Evolutionary conservation across 2,888 invertebrate species (phyloP).

Genomic region (Xylophagus ater): DNA sequence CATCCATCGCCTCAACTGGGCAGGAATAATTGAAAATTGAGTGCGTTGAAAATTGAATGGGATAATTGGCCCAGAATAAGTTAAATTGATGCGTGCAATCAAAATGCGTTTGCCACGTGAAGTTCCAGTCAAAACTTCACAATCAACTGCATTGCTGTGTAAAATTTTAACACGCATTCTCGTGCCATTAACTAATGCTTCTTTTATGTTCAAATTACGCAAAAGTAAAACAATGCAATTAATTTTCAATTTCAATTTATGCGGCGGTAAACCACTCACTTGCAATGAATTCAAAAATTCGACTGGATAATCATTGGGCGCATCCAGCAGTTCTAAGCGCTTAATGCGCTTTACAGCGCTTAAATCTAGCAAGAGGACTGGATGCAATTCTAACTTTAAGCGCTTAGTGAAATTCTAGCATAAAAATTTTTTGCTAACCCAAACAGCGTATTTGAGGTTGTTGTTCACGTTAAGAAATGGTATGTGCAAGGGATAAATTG

Average conservation of each 20-base stretch:
- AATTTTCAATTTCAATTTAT: constrained; percentile 12
- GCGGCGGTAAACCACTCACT: constrained; percentile 12
- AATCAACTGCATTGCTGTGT: constrained; percentile 11
- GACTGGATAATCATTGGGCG: too few species aligned
- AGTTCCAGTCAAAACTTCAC: constrained; percentile 10
- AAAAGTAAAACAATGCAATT: constrained; percentile 9
- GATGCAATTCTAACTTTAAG: too few species aligned
- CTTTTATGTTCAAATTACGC: constrained; percentile 10
- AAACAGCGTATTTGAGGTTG: too few species aligned
- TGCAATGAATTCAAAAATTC: constrained; percentile 14
- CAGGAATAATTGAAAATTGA: constrained; percentile 12
- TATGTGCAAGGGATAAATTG: too few species aligned
- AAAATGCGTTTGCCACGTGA: constrained; percentile 8
- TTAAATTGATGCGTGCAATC: constrained; percentile 12
- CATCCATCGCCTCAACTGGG: too few species aligned
- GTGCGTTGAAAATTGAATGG: constrained; percentile 11
- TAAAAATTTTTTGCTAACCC: too few species aligned
- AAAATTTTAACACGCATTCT: constrained; percentile 11
- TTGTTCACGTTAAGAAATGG: too few species aligned
- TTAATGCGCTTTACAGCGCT: too few species aligned
- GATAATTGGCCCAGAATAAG: constrained; percentile 9
- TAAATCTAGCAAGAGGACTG: too few species aligned
- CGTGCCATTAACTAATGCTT: constrained; percentile 12
- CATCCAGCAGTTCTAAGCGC: too few species aligned
- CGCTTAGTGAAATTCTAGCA: too few species aligned